Base-by-base conservation (phyloP, 2,113 vertebrate genomes). In the Tretioscincus oriximinensis region DNA sequence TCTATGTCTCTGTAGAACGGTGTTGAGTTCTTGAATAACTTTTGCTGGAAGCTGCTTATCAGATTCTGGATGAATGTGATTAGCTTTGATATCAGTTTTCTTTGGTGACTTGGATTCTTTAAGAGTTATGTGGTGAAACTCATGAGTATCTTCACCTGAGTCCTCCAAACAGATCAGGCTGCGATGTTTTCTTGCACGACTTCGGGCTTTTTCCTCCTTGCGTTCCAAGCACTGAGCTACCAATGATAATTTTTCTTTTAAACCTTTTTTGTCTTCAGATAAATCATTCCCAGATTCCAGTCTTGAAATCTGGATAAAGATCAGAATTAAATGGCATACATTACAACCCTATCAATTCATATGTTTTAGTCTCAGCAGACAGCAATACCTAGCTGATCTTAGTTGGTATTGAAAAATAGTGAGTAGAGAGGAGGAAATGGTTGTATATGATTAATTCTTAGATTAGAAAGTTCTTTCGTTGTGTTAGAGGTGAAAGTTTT, bases 21-120 rank as follows among this genome's bases (percentile, higher is more conserved):
- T 92, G 78, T 85, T 98, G 5, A 99, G 95, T 86, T 99, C 98
- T 29, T 93, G 94, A 70, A 99, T 94, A 71, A 99, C 94, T 80
- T 90, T 95, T 20, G 96, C 87, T 0, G 97, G 97, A 86, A 99
- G 87, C 76, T 89, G 94, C 75, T 84, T 91, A 68, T 93, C 91
- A 14, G 86, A 63, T 69, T 92, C 92, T 80, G 87, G 73, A 61
- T 77, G 0, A 67, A 74, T 73, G 86, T 87, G 93, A 67, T 69
- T 86, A 29, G 51, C 0, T 82, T 86, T 93, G 47, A 74, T 92
- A 35, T 94, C 94, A 0, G 10, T 49, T 83, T 91, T 95, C 76
- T 73, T 94, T 67, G 51, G 6, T 0, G 82, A 65, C 81, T 90
- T 92, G 2, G 83, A 29, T 22, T 82, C 89, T 80, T 89, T 94